Evolutionary conservation across 2,113 vertebrate genomes (phyloP).

Genomic region (Toxotes jaculatrix): DNA sequence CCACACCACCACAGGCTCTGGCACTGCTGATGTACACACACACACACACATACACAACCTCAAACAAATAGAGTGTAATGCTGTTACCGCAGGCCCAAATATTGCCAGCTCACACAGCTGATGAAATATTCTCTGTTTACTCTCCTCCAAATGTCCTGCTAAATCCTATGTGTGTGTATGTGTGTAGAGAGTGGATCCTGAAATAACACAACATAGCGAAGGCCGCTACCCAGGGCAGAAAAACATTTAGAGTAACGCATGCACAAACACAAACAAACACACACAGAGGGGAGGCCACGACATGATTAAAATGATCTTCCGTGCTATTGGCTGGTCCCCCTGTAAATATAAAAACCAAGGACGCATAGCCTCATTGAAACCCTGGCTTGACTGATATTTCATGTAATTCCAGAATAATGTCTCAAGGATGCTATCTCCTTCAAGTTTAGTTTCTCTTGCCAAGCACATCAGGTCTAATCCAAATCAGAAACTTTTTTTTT

Average conservation of each 20-base stretch:
- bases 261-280: slow-evolving; percentile 56
- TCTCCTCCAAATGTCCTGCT: slow-evolving; percentile 80
- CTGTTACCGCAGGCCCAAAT: slow-evolving; percentile 73
- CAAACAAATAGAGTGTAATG: slow-evolving; percentile 76
- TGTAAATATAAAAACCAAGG: slow-evolving; percentile 66
- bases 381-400: slow-evolving; percentile 40
- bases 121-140: slow-evolving; percentile 83
- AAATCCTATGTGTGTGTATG: slow-evolving; percentile 64
- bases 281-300: slow-evolving; percentile 20
- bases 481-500: slow-evolving; percentile 21
- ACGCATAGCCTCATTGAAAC: slow-evolving; percentile 43
- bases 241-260: slow-evolving; percentile 56
- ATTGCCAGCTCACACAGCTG: slow-evolving; percentile 80
- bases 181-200: slow-evolving; percentile 48
- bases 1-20: slow-evolving; percentile 53
- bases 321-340: slow-evolving; percentile 45
- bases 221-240: slow-evolving; percentile 50
- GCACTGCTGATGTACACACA: slow-evolving; percentile 16
- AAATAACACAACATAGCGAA: slow-evolving; percentile 58
- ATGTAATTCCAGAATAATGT: slow-evolving; percentile 53
- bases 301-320: slow-evolving; percentile 61
- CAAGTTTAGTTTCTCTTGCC: slow-evolving; percentile 41
- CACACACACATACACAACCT: slow-evolving; percentile 41
- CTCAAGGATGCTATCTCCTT: slow-evolving; percentile 46
- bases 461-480: slow-evolving; percentile 30